Evolutionary conservation across 2,888 invertebrate genomes (phyloP), one percentile per base, ranked within the genome.

Genomic region (Rhaphigaster nebulosa): DNA sequence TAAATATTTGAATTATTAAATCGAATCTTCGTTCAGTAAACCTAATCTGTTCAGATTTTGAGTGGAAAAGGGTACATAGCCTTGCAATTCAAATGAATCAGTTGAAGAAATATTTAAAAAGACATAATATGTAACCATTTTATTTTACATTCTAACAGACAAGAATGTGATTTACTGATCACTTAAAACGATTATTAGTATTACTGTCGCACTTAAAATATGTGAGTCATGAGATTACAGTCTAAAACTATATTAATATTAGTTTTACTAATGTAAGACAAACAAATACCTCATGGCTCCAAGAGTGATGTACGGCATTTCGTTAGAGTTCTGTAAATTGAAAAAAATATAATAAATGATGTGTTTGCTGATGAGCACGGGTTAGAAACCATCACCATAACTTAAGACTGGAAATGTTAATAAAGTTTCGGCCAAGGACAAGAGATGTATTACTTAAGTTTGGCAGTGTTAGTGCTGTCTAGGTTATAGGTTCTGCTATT

Each of bases 341-440:
- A 76, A 76, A 76, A 76, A 38, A 76, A 76, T 76, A 76, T 29
- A 76, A 76, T 76, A 76, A 76, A 76, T 76, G 70, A 38, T 76
- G 34, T 76, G 70, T 38, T 38, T 76, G 20, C 38, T 76, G 70
- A 76, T 38, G 70, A 38, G 70, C 4, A 76, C 15, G 38, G 70
- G 70, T 76, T 76, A 76, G 70, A 38, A 65, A 38, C 70, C 70
- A 38, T 76, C 70, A 76, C 70, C 70, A 76, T 76, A 38, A 76
- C 20, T 76, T 38, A 23, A 12, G 38, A 20, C 20, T 76, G 20
- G 70, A 34, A 76, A 23, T 76, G 70, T 76, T 76, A 76, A 76
- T 76, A 76, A 38, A 6, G 34, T 20, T 70, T 76, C 29, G 29
- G 18, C 29, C 65, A 29, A 18, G 65, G 10, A 15, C 65, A 65